These are phyloP conservation scores for Crocodylus rhombifer DNA, from an alignment of 2,797 vertebrate species.

Conservation along the genomic window DNA sequence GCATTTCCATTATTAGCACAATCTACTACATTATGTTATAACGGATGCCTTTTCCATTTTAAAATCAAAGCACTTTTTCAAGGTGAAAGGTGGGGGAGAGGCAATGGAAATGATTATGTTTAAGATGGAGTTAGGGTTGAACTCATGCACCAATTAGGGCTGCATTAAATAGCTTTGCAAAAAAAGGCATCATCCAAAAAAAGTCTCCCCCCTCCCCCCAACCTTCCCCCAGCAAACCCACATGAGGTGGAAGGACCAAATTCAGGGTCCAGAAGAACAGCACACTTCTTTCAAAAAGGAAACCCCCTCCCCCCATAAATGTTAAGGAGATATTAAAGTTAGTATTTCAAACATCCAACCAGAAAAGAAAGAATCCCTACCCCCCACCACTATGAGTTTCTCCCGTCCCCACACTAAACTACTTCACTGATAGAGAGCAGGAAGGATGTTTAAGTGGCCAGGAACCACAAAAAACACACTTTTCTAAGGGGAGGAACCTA, in stretches of 20 bases:
- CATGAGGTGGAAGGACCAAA: too few relatives aligned
- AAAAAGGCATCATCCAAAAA: background rate
- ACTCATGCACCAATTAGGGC: background rate
- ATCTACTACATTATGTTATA: background rate
- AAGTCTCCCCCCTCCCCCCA: background rate
- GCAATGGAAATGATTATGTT: background rate
- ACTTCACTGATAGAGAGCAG: constrained; percentile 28
- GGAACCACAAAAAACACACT: background rate
- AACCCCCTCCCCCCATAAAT: background rate
- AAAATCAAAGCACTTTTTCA: background rate
- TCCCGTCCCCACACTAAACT: constrained; percentile 15
- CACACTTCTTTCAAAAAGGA: background rate
- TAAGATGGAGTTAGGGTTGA: rapidly evolving
- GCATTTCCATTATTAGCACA: background rate
- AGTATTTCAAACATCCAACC: constrained; percentile 16
- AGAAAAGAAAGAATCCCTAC: background rate
- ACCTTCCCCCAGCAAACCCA: background rate
- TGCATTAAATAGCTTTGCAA: background rate
- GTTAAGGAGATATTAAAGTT: background rate
- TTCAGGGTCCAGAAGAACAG: too few relatives aligned
- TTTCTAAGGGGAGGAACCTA: constrained; percentile 46
- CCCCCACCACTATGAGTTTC: background rate
- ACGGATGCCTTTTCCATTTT: background rate
- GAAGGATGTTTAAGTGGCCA: constrained; percentile 53
- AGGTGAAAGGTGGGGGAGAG: too few relatives aligned